A percentile compares a stretch with the other conserved stretches of the same genome.
These are phyloP conservation scores for Drosophila ustulata DNA, from an alignment of 2,888 invertebrate species.

Conservation along the genomic window DNA sequence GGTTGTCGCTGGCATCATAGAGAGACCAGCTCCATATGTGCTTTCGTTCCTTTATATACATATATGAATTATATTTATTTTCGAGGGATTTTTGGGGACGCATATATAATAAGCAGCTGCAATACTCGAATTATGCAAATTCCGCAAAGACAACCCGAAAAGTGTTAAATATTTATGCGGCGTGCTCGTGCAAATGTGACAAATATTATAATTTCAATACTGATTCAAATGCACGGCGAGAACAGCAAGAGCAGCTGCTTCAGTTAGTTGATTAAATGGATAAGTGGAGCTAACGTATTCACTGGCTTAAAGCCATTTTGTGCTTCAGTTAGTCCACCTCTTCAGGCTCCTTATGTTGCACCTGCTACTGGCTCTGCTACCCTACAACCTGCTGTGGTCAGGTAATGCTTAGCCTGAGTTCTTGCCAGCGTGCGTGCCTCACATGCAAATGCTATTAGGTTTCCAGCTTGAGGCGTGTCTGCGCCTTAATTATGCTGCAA, in stretches of 20 bases:
- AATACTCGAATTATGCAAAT: constrained; percentile 43
- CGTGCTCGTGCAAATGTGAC: constrained; percentile 39
- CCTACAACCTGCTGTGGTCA: constrained; percentile 32
- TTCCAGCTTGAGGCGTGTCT: constrained; percentile 56
- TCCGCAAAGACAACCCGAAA: constrained; percentile 15
- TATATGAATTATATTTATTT: constrained; percentile 21
- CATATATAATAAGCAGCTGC: constrained; percentile 57
- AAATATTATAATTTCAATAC: constrained; percentile 47
- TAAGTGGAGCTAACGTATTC: constrained; percentile 36
- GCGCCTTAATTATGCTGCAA: constrained; percentile 74
- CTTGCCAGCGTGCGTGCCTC: constrained; percentile 64
- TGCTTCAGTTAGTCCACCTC: constrained; percentile 1
- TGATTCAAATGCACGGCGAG: constrained; percentile 32
- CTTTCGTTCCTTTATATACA: neutral
- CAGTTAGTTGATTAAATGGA: constrained; percentile 55
- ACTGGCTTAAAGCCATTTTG: constrained; percentile 17
- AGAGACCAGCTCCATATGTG: constrained; percentile 9
- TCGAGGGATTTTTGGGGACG: constrained; percentile 25
- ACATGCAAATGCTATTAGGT: constrained; percentile 69
- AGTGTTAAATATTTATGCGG: constrained; percentile 50
- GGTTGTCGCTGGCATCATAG: constrained; percentile 13
- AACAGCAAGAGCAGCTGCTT: constrained; percentile 4
- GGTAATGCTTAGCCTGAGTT: constrained; percentile 30
- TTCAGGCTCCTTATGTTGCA: constrained; percentile 2
- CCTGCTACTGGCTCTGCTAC: constrained; percentile 11